A percentile compares a stretch with the other conserved stretches of the same genome.
Evolutionary conservation across 1,140 invertebrate genomes (phyloP).

Genomic region (Drosophila pandora): DNA sequence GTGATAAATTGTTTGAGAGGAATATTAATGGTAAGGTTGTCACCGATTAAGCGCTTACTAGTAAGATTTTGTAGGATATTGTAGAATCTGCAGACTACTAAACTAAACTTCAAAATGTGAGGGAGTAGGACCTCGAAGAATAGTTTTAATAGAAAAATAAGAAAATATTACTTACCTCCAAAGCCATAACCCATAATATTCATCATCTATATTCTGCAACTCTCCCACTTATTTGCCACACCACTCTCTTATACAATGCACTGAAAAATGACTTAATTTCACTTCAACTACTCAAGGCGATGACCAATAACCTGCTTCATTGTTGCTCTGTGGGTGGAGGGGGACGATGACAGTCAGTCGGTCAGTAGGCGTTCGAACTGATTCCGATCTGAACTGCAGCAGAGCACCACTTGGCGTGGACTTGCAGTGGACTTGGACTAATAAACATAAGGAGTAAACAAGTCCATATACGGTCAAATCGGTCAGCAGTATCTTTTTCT

Average conservation of each 20-base stretch:
- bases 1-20: constrained; percentile 11
- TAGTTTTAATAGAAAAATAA: too few relatives aligned
- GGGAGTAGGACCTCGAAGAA: too few relatives aligned
- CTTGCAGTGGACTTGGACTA: constrained; percentile 48
- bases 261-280: constrained; percentile 63
- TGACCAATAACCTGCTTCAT: constrained; percentile 51
- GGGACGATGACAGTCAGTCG: constrained; percentile 31
- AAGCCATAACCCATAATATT: background rate
- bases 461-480: constrained; percentile 72
- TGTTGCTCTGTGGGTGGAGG: constrained; percentile 11
- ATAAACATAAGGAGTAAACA: constrained; percentile 80
- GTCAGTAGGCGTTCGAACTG: constrained; percentile 52
- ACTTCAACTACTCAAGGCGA: constrained; percentile 30
- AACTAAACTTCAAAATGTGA: background rate
- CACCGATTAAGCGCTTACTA: constrained; percentile 16
- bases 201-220: background rate
- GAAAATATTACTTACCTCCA: too few relatives aligned
- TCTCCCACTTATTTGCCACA: constrained; percentile 22
- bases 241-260: constrained; percentile 32
- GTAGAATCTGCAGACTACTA: background rate
- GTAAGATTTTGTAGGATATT: background rate
- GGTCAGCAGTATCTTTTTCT: constrained; percentile 70
- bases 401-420: constrained; percentile 25
- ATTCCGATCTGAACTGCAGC: constrained; percentile 13
- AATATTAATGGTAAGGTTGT: constrained; percentile 25